Percentiles rank a stretch among this genome's conserved stretches.
These are phyloP conservation scores for Drosophila tsacasi DNA, from an alignment of 1,140 invertebrate species.

Conservation along the genomic window DNA sequence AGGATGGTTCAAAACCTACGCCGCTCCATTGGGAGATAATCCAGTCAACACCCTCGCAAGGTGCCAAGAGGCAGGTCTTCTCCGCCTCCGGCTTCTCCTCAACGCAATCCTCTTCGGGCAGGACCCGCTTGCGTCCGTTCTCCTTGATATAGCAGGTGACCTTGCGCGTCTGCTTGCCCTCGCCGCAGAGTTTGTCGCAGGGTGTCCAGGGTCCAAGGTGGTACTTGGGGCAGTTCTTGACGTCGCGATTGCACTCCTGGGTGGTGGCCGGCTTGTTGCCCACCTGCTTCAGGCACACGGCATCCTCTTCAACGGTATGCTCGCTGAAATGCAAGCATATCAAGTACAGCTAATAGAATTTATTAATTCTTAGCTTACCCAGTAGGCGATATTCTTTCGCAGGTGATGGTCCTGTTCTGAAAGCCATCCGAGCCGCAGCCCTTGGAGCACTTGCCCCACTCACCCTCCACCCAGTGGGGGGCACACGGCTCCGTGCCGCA, in stretches of 20 bases:
- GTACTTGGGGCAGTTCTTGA: slow-evolving; percentile 93
- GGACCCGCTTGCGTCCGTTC: slow-evolving; percentile 89
- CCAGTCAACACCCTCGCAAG: slow-evolving; percentile 97
- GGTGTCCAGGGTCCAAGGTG: slow-evolving; percentile 94
- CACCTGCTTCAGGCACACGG: slow-evolving; percentile 89
- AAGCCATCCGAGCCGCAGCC: slow-evolving; percentile 92
- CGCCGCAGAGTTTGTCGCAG: slow-evolving; percentile 95
- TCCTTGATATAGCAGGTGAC: slow-evolving; percentile 92
- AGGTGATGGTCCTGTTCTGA: slow-evolving; percentile 90
- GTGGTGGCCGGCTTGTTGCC: slow-evolving; percentile 90
- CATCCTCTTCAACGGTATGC: slow-evolving; percentile 87
- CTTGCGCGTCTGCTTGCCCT: slow-evolving; percentile 91
- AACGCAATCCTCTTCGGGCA: slow-evolving; percentile 90
- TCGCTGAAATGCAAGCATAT: slow-evolving; percentile 21
- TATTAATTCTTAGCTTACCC: slow-evolving; percentile 83
- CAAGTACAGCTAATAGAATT: neutral
- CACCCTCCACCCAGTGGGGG: slow-evolving; percentile 92
- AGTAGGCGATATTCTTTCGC: slow-evolving; percentile 87
- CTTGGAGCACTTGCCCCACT: slow-evolving; percentile 94
- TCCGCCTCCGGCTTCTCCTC: slow-evolving; percentile 90
- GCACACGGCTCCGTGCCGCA: slow-evolving; percentile 93
- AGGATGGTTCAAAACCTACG: slow-evolving; percentile 87
- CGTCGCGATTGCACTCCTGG: slow-evolving; percentile 90
- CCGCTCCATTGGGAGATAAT: slow-evolving; percentile 94
- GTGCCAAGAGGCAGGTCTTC: slow-evolving; percentile 90